Evolutionary conservation across 2,797 vertebrate species (phyloP).

Genomic region (Sylvia borin): DNA sequence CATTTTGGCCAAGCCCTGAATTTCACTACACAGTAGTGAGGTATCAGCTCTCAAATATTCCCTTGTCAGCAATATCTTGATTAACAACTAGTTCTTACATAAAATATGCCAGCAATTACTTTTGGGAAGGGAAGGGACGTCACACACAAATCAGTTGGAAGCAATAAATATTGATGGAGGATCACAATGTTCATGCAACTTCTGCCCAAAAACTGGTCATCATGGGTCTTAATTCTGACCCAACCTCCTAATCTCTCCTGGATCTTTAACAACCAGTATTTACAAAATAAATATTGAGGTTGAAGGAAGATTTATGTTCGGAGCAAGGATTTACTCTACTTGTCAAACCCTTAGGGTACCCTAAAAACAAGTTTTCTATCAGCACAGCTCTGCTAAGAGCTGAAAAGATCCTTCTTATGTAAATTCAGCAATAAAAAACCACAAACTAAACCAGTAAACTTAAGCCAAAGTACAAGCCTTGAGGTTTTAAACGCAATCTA

Average conservation of each 20-base stretch:
- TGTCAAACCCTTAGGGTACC: neutral
- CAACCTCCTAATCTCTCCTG: neutral
- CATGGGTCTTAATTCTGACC: neutral
- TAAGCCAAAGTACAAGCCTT: neutral
- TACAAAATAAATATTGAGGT: neutral
- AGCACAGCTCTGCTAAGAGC: neutral
- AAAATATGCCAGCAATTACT: neutral
- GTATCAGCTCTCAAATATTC: neutral
- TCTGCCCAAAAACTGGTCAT: neutral
- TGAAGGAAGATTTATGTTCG: neutral
- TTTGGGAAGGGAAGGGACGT: neutral
- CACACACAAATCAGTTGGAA: fast-evolving
- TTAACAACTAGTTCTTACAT: neutral
- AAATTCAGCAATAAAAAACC: neutral
- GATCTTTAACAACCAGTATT: neutral
- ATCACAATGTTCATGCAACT: neutral
- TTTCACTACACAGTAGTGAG: fast-evolving
- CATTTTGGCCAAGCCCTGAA: neutral
- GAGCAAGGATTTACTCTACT: neutral
- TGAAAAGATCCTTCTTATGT: neutral
- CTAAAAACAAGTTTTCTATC: neutral
- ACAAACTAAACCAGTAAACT: neutral
- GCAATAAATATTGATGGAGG: neutral
- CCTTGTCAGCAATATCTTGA: neutral
- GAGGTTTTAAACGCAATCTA: neutral